phyloP scores from a whole-genome alignment of 2,888 invertebrate genomes.

The Terebella lapidaria region DNA sequence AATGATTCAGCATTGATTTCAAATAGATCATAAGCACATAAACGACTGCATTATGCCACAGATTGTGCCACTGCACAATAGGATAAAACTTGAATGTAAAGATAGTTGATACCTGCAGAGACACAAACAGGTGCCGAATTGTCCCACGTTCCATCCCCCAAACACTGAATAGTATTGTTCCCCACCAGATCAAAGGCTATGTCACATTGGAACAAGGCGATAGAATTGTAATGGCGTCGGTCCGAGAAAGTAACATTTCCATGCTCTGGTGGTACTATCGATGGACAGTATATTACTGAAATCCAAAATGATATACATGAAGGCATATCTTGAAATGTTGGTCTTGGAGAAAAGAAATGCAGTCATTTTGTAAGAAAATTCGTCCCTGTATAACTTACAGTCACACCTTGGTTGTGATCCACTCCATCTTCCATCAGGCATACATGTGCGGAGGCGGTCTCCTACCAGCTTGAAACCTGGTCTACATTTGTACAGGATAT shows the following conservation, averaged over 20 bases:
- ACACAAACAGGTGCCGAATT: slow-evolving; percentile 11
- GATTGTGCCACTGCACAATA: no score
- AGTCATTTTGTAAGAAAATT: background rate
- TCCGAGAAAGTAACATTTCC: slow-evolving; percentile 10
- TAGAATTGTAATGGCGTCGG: slow-evolving; percentile 6
- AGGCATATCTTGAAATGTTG: no score
- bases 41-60: no score
- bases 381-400: slow-evolving; percentile 8
- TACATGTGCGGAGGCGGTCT: slow-evolving; percentile 24
- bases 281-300: slow-evolving; percentile 13
- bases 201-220: slow-evolving; percentile 9
- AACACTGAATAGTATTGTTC: slow-evolving; percentile 11
- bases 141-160: slow-evolving; percentile 12
- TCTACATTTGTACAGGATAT: slow-evolving; percentile 28
- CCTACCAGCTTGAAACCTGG: slow-evolving; percentile 29
- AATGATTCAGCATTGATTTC: no score
- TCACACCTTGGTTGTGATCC: slow-evolving; percentile 11
- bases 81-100: no score
- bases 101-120: slow-evolving; percentile 1
- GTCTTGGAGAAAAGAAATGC: no score
- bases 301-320: background rate
- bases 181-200: slow-evolving; percentile 13
- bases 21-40: no score
- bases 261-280: slow-evolving; percentile 7
- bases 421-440: slow-evolving; percentile 30